phyloP scores from a whole-genome alignment of 2,113 vertebrate species.

The Xiphophorus maculatus region DNA sequence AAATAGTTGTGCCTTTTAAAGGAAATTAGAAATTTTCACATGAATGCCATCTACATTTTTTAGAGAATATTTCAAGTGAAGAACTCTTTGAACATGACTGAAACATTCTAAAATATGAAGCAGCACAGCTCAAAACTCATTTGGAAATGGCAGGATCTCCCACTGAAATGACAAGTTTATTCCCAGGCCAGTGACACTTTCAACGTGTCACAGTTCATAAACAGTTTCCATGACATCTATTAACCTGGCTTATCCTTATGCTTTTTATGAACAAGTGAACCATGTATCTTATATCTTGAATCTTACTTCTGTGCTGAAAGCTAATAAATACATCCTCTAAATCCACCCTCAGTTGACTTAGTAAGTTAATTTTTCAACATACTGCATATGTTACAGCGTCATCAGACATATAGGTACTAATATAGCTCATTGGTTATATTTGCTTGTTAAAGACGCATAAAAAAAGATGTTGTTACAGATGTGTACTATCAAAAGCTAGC shows the following conservation, averaged over 20 bases:
- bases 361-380: neutral
- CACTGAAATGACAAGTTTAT: conserved; percentile 27
- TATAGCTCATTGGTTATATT: no score
- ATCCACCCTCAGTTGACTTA: neutral
- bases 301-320: conserved; percentile 1
- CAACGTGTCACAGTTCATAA: conserved; percentile 28
- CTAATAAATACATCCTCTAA: neutral
- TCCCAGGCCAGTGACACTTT: conserved; percentile 29
- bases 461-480: no score
- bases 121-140: conserved; percentile 50
- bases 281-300: neutral
- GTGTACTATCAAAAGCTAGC: no score
- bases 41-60: conserved; percentile 72
- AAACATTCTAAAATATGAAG: conserved; percentile 66
- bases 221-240: conserved; percentile 35
- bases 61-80: conserved; percentile 51
- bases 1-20: conserved; percentile 76
- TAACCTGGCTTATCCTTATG: conserved; percentile 40
- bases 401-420: no score
- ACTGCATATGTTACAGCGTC: neutral
- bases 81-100: conserved; percentile 63
- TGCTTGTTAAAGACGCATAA: no score
- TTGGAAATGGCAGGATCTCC: conserved; percentile 36
- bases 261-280: conserved; percentile 9
- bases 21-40: conserved; percentile 80